phyloP scores from a whole-genome alignment of 1,140 invertebrate genomes.

The Ectropis grisescens region DNA sequence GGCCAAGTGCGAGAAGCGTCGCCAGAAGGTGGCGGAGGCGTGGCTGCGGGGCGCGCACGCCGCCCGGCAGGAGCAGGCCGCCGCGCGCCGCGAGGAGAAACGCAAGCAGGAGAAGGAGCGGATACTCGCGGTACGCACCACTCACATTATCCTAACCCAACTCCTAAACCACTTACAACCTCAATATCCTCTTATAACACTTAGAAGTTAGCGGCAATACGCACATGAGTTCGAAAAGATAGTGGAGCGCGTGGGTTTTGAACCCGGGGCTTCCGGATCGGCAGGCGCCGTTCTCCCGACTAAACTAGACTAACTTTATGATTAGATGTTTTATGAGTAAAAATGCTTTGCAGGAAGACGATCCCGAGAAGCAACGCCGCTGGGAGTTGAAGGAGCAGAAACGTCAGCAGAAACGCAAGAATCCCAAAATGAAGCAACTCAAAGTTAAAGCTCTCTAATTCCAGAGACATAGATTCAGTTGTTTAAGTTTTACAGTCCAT shows the following conservation, averaged over 20 bases:
- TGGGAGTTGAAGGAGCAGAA: conserved; percentile 97
- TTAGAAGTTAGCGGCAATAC: no score
- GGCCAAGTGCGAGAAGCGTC: conserved; percentile 92
- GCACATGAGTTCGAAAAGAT: no score
- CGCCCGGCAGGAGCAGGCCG: conserved; percentile 85
- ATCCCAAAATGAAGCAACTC: conserved; percentile 97
- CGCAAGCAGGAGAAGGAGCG: conserved; percentile 92
- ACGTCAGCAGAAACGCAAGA: conserved; percentile 92
- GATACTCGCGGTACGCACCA: conserved; percentile 72
- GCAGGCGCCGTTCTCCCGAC: no score
- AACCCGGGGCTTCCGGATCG: no score
- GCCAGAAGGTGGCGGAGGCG: conserved; percentile 90
- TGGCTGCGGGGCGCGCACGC: conserved; percentile 95
- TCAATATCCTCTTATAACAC: no score
- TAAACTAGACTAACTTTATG: no score
- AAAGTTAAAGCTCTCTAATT: conserved; percentile 90
- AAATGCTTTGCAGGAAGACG: conserved; percentile 96
- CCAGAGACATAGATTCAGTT: no score
- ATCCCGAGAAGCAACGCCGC: conserved; percentile 96
- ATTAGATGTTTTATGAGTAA: no score
- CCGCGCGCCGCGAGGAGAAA: conserved; percentile 83
- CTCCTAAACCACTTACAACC: no score
- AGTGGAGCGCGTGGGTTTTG: no score
- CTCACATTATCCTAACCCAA: no score
- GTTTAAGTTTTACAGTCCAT: conserved; percentile 26